Evolutionary conservation across 2,113 vertebrate species (phyloP).

Genomic region (Oxyura jamaicensis): DNA sequence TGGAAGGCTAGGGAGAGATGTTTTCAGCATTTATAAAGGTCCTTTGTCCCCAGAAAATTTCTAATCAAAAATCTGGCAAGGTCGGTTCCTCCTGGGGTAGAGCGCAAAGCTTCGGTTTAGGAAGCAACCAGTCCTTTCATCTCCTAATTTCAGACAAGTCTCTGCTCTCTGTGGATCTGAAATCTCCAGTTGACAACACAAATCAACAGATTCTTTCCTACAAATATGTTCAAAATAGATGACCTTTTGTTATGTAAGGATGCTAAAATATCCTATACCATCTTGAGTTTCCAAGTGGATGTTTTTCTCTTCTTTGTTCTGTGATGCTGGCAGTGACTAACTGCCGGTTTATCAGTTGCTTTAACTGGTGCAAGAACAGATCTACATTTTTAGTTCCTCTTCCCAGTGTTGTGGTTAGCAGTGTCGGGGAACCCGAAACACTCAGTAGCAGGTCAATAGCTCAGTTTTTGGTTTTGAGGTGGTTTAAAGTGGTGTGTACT

Average conservation of each 20-base stretch:
- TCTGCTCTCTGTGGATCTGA: conserved; percentile 59
- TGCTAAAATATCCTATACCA: conserved; percentile 14
- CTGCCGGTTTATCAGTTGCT: conserved; percentile 56
- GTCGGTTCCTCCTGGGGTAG: conserved; percentile 73
- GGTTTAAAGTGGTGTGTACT: not conserved
- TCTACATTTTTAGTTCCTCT: conserved; percentile 43
- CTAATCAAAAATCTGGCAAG: conserved; percentile 81
- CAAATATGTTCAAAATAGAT: conserved; percentile 67
- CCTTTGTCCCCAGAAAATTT: conserved; percentile 62
- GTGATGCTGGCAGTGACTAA: conserved; percentile 71
- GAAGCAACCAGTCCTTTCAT: conserved; percentile 79
- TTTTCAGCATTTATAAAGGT: conserved; percentile 68
- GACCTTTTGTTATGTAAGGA: conserved; percentile 61
- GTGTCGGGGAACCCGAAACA: not conserved
- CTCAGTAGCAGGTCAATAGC: not conserved
- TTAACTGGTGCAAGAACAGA: conserved; percentile 9
- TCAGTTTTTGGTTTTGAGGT: not conserved
- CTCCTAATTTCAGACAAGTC: conserved; percentile 65
- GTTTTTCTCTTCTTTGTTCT: conserved; percentile 44
- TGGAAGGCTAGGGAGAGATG: not conserved
- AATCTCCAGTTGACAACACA: conserved; percentile 67
- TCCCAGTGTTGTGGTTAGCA: not conserved
- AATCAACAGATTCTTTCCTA: conserved; percentile 62
- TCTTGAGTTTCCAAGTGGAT: not conserved
- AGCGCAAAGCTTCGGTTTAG: conserved; percentile 64